Evolutionary conservation across 2,113 vertebrate species (phyloP).

Genomic region (Larimichthys polyactis): DNA sequence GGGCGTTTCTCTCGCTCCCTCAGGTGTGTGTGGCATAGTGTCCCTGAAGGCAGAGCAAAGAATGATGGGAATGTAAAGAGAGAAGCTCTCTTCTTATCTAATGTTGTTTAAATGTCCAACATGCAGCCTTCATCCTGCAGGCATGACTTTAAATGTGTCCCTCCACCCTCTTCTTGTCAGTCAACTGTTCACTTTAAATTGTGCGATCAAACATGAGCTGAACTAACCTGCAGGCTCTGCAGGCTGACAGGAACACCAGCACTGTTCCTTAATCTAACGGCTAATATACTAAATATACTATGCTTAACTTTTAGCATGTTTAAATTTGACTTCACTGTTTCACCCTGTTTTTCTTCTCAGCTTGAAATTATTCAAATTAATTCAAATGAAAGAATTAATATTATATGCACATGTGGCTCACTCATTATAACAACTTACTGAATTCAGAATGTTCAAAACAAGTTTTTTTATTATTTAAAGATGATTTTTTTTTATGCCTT

Average conservation of each 20-base stretch:
- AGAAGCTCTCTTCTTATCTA: background rate
- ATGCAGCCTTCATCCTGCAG: background rate
- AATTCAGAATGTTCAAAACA: too few species aligned
- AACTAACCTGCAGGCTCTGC: background rate
- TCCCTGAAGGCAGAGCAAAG: background rate
- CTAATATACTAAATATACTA: background rate
- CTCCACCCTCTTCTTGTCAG: background rate
- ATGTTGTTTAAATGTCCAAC: background rate
- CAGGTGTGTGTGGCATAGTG: background rate
- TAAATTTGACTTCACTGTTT: background rate
- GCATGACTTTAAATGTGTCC: background rate
- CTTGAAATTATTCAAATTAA: too few species aligned
- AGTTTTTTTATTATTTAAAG: too few species aligned
- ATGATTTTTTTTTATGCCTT: too few species aligned
- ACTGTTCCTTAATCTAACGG: background rate
- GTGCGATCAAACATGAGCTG: background rate
- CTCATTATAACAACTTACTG: too few species aligned
- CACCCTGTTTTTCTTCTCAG: background rate
- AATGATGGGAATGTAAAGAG: background rate
- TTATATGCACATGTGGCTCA: too few species aligned
- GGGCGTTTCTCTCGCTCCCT: background rate
- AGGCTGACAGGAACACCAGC: background rate
- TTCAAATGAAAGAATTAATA: too few species aligned
- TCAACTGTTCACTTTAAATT: background rate
- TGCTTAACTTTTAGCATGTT: background rate